Evolutionary conservation across 2,888 invertebrate species (phyloP), one percentile per base, ranked within the genome.

Genomic region (Homarus gammarus): DNA sequence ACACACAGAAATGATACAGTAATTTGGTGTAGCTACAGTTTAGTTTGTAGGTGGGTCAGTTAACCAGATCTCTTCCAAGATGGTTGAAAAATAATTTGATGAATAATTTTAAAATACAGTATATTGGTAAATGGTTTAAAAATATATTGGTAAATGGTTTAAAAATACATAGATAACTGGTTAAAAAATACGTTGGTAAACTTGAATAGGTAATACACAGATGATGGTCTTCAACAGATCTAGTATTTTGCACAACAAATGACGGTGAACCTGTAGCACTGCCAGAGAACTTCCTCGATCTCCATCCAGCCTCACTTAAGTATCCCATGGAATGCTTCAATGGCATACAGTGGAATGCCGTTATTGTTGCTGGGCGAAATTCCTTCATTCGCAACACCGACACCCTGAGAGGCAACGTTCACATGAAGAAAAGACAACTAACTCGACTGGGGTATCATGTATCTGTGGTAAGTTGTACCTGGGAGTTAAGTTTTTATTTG

Each of bases 341-440:
- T 33, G 84, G 82, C 31, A n/a, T 92, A 27, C 78, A 40, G 38
- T 92, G 91, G 87, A 85, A 89, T 73, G 87, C 89, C 6, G 87
- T 92, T 12, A 72, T 91, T 12, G 94, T 95, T 92, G 95, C 95
- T 33, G 95, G 96, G 33, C 95, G 95, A 94, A 96, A 96, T 94
- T 95, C 95, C 92, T 94, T 95, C 31, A 94, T 96, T 40, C 93
- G 95, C 82, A 94, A 95, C 40, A 94, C 94, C 31, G 93, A 94
- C 51, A 93, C 93, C 40, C 94, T 95, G 12, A 95, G 95, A 68
- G 97, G 97, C 18, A 94, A 94, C 33, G 94, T 95, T 90, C 93
- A 94, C n/a, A 94, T 95, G 93, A 97, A 97, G 94, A 91, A 96
- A 22, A 94, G 95, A 88, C 96, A 97, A 93, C 94, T 97, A 31